Evolutionary conservation across 37 sponge, comb jelly and placozoan genomes (phyloP).

Genomic region (Axinella damicornis): DNA sequence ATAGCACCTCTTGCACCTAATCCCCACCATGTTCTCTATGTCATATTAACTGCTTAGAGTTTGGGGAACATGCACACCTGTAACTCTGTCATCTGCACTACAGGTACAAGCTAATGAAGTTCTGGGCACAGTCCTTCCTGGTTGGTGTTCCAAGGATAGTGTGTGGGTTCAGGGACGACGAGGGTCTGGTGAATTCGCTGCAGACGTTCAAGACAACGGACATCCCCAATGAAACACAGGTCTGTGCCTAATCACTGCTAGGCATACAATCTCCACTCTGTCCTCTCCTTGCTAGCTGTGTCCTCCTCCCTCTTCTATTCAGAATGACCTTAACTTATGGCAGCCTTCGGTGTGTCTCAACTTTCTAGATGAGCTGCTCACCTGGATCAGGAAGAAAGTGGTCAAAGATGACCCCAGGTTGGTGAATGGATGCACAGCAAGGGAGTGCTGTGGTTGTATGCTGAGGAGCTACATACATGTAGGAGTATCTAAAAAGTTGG

Average conservation of each 20-base stretch:
- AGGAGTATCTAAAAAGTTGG: not conserved
- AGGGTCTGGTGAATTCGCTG: slow-evolving; percentile 71
- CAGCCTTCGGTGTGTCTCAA: slow-evolving; percentile 85
- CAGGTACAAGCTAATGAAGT: slow-evolving; percentile 85
- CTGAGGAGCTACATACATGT: not conserved
- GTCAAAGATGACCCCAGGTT: slow-evolving; percentile 68
- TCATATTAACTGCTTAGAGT: too few relatives aligned
- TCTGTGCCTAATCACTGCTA: not conserved
- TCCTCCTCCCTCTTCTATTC: not conserved
- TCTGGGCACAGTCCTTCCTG: slow-evolving; percentile 92
- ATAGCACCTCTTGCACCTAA: too few relatives aligned
- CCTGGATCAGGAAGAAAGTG: slow-evolving; percentile 78
- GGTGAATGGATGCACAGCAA: not conserved
- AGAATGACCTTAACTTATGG: slow-evolving; percentile 74
- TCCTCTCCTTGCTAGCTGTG: not conserved
- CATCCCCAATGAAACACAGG: slow-evolving; percentile 79
- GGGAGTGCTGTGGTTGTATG: not conserved
- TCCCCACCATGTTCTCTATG: too few relatives aligned
- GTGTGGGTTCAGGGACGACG: slow-evolving; percentile 88
- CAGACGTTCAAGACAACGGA: slow-evolving; percentile 80
- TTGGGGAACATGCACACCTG: too few relatives aligned
- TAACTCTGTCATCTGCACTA: too few relatives aligned
- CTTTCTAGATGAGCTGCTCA: slow-evolving; percentile 80
- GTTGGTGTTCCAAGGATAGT: slow-evolving; percentile 86
- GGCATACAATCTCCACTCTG: not conserved